A percentile compares a stretch with the other conserved stretches of the same genome.
Conservation (phyloP, 2,797 vertebrate species). For the Morelia viridis region DNA sequence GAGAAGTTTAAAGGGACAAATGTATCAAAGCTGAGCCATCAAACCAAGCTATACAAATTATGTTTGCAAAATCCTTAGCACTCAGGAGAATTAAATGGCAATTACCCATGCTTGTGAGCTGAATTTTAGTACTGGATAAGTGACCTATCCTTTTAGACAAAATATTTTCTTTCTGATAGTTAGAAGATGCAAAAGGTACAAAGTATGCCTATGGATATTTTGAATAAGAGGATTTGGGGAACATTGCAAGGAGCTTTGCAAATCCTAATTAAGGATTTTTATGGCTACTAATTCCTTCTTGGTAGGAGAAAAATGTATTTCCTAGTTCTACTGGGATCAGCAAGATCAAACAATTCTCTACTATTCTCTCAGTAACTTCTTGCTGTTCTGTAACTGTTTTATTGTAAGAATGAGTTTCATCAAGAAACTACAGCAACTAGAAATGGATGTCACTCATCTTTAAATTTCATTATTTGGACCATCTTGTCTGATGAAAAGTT, state of each 20-base stretch:
- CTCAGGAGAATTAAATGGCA: not conserved
- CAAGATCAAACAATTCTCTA: not conserved
- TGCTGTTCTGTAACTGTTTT: not conserved
- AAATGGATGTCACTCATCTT: not conserved
- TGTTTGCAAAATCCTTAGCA: rapidly evolving
- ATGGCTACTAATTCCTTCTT: not conserved
- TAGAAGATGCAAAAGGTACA: not conserved
- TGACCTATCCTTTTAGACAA: not conserved
- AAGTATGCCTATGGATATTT: rapidly evolving
- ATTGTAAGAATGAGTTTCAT: not conserved
- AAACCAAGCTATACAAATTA: not conserved
- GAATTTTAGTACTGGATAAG: slow-evolving; percentile 17
- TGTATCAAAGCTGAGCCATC: not conserved
- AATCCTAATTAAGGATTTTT: slow-evolving; percentile 1
- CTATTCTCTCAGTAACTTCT: not conserved
- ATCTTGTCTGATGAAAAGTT: not conserved
- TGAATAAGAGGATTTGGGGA: not conserved
- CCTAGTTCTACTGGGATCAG: not conserved
- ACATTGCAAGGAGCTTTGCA: not conserved
- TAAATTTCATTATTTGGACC: not conserved
- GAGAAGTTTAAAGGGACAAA: not conserved
- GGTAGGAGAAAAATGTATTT: not conserved
- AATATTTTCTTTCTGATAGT: rapidly evolving
- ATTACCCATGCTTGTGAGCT: not conserved
- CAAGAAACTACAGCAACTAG: not conserved